These are phyloP conservation scores for Tethea ocularis DNA, from an alignment of 2,888 invertebrate genomes.

Conservation along the genomic window DNA sequence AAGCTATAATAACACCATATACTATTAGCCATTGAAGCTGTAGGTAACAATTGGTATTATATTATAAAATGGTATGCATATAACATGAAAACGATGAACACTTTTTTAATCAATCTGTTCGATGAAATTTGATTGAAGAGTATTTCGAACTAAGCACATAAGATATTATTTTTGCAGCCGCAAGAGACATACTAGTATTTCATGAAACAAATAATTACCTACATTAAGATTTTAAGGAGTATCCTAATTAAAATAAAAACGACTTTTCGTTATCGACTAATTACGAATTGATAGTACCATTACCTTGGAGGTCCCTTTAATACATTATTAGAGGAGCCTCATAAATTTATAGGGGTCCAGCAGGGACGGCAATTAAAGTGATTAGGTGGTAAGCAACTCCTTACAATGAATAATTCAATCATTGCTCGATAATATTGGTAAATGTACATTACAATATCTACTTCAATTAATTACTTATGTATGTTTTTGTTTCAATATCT, in stretches of 20 bases:
- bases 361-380: slow-evolving; percentile 37
- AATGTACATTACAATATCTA: slow-evolving; percentile 7
- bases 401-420: slow-evolving; percentile 43
- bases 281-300: slow-evolving; percentile 34
- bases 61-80: no score
- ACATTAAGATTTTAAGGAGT: background rate
- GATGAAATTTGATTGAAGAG: no score
- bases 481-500: no score
- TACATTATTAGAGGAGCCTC: slow-evolving; percentile 36
- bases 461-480: background rate
- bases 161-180: no score
- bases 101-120: no score
- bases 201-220: no score
- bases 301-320: slow-evolving; percentile 25
- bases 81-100: no score
- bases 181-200: no score
- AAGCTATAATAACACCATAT: no score
- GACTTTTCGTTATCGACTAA: slow-evolving; percentile 13
- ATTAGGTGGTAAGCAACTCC: slow-evolving; percentile 31
- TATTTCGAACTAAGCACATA: no score
- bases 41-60: no score
- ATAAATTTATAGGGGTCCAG: slow-evolving; percentile 38
- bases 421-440: slow-evolving; percentile 36
- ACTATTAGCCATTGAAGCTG: no score
- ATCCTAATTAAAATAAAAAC: background rate